Conservation (phyloP, 2,797 vertebrate species). For the Aotus griseimembra region DNA sequence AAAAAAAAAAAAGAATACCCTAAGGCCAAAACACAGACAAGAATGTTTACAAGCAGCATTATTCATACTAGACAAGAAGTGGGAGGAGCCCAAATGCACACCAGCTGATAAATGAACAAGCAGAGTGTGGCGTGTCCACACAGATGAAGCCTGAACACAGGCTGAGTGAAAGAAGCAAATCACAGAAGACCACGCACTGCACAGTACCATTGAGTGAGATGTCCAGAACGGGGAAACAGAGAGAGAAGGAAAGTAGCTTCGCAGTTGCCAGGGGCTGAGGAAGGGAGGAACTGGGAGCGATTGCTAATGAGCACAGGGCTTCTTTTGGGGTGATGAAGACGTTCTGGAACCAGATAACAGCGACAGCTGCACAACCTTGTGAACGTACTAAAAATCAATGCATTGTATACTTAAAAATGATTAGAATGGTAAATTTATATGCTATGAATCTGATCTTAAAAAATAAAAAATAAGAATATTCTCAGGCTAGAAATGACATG, state of each 20-base stretch:
- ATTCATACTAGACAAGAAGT: background rate
- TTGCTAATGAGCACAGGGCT: background rate
- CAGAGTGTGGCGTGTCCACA: accelerated
- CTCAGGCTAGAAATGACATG: background rate
- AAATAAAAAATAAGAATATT: background rate
- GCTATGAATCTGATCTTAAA: background rate
- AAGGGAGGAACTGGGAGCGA: background rate
- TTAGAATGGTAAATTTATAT: background rate
- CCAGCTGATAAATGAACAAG: background rate
- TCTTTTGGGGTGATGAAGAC: background rate
- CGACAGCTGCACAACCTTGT: background rate
- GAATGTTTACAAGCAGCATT: background rate
- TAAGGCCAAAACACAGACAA: background rate
- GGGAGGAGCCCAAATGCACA: background rate
- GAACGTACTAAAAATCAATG: background rate
- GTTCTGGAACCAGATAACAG: background rate
- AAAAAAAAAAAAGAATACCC: background rate
- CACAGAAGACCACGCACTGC: background rate
- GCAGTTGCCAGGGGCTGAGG: background rate
- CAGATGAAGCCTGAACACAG: background rate
- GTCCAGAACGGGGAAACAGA: background rate
- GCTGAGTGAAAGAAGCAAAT: background rate
- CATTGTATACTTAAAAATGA: background rate
- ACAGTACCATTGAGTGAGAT: background rate
- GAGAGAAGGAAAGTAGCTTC: background rate